phyloP scores from a whole-genome alignment of 2,797 vertebrate genomes.

The Glyptemys insculpta region DNA sequence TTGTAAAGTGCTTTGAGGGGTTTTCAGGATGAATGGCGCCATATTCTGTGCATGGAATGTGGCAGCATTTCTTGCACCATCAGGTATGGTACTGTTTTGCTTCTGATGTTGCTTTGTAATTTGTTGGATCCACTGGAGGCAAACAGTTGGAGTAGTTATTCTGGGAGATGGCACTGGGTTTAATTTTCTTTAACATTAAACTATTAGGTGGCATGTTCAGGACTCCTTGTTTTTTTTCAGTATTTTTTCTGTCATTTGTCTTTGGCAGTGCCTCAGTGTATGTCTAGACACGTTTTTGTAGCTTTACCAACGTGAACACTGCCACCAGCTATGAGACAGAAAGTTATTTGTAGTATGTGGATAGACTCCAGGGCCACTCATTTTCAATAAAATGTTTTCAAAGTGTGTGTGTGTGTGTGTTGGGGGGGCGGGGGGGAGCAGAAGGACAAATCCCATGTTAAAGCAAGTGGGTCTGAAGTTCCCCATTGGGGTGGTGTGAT shows the following conservation, averaged over 20 bases:
- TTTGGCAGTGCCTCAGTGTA: background rate
- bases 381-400: background rate
- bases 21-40: background rate
- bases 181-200: fast-evolving
- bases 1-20: background rate
- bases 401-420: background rate
- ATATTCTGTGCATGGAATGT: background rate
- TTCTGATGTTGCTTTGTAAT: background rate
- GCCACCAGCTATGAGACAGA: background rate
- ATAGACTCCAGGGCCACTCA: background rate
- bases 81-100: background rate
- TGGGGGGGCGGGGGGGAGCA: background rate
- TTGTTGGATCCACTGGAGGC: fast-evolving
- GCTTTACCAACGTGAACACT: background rate
- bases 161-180: background rate
- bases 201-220: background rate
- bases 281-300: background rate
- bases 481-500: background rate
- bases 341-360: fast-evolving
- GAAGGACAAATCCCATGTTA: background rate
- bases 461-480: background rate
- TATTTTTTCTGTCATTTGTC: background rate
- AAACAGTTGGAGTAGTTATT: background rate
- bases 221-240: background rate
- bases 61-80: background rate